A percentile compares a stretch with the other conserved stretches of the same genome.
These are phyloP conservation scores for Margarornis squamiger DNA, from an alignment of 2,797 vertebrate species.

Conservation along the genomic window DNA sequence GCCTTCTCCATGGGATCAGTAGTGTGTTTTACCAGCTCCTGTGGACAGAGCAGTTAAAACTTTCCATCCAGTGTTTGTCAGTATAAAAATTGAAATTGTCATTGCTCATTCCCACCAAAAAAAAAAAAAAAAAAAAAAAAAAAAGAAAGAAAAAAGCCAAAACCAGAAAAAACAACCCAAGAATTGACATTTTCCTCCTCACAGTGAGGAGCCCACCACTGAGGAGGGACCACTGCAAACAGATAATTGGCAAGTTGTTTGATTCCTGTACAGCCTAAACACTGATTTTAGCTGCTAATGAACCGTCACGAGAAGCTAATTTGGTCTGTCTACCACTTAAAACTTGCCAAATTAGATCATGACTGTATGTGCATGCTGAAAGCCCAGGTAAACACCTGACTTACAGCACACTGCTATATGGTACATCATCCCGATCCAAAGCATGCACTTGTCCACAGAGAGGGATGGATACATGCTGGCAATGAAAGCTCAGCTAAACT, in stretches of 20 bases:
- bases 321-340: not conserved
- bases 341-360: not conserved
- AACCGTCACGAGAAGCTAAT: not conserved
- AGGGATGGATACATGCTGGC: not conserved
- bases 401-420: not conserved
- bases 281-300: not conserved
- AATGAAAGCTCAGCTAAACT: not conserved
- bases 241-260: not conserved
- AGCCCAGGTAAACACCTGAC: not conserved
- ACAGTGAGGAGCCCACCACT: not conserved
- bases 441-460: not conserved
- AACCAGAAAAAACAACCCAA: not conserved
- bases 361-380: not conserved
- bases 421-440: not conserved
- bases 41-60: not conserved
- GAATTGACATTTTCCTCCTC: not conserved
- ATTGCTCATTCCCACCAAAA: not conserved
- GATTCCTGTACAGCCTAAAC: not conserved
- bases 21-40: conserved; percentile 97
- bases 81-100: not conserved
- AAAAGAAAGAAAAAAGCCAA: not conserved
- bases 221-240: not conserved
- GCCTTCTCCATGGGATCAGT: conserved; percentile 85
- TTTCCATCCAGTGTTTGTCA: not conserved
- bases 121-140: not conserved